phyloP scores from a whole-genome alignment of 2,888 invertebrate species.

The Papilio elwesi region DNA sequence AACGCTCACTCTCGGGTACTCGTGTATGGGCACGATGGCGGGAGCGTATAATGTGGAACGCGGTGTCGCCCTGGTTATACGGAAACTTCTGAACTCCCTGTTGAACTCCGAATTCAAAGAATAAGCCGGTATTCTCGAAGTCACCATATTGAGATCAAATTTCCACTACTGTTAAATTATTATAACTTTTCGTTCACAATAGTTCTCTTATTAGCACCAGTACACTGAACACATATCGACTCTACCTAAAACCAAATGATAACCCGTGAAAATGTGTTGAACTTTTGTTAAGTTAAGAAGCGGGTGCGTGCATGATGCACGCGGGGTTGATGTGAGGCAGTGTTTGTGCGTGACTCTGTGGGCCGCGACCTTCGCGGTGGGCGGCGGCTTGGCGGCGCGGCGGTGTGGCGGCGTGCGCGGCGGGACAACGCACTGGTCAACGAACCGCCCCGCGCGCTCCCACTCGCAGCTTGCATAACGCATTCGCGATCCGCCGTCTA shows the following conservation, averaged over 20 bases:
- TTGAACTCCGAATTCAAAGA: slow-evolving; percentile 86
- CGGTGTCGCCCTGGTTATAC: slow-evolving; percentile 80
- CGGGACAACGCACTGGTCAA: slow-evolving; percentile 82
- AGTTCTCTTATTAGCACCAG: slow-evolving; percentile 72
- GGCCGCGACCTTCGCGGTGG: slow-evolving; percentile 81
- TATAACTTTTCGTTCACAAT: slow-evolving; percentile 64
- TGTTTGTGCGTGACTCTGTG: slow-evolving; percentile 49
- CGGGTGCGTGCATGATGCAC: slow-evolving; percentile 33
- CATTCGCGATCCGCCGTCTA: slow-evolving; percentile 60
- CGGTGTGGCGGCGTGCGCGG: slow-evolving; percentile 56
- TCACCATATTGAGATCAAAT: slow-evolving; percentile 85
- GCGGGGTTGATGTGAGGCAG: slow-evolving; percentile 44
- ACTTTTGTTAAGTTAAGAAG: slow-evolving; percentile 46
- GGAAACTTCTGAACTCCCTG: slow-evolving; percentile 85
- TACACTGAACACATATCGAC: slow-evolving; percentile 81
- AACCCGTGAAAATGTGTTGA: slow-evolving; percentile 61
- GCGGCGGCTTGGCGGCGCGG: slow-evolving; percentile 56
- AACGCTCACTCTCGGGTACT: slow-evolving; percentile 85
- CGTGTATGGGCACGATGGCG: slow-evolving; percentile 84
- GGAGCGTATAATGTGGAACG: slow-evolving; percentile 80
- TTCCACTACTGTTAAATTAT: slow-evolving; percentile 66
- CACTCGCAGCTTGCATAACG: slow-evolving; percentile 75
- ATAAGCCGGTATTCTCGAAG: slow-evolving; percentile 86
- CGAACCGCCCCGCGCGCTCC: slow-evolving; percentile 75
- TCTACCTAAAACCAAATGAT: slow-evolving; percentile 66